A percentile compares a stretch with the other conserved stretches of the same genome.
Evolutionary conservation across 2,797 vertebrate species (phyloP).

Genomic region (Phalloptychus januarius): DNA sequence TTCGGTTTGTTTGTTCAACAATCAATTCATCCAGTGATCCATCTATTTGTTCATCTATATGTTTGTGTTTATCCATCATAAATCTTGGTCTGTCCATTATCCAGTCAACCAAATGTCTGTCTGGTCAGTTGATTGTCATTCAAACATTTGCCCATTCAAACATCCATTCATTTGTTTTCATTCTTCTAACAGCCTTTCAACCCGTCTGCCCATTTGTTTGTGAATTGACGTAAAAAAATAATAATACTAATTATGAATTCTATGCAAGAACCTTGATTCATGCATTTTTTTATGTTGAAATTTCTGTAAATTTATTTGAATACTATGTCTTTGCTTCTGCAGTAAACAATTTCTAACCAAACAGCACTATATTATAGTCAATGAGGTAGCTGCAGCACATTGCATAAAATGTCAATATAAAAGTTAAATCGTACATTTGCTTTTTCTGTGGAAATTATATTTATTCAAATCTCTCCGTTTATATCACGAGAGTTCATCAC

Average conservation of each 20-base stretch:
- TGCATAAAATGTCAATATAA: neutral
- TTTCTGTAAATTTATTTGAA: neutral
- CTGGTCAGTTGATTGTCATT: neutral
- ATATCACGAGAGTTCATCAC: slow-evolving; percentile 51
- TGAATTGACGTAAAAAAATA: neutral
- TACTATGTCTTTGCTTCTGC: neutral
- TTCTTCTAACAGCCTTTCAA: neutral
- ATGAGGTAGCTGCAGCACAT: neutral
- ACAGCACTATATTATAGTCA: neutral
- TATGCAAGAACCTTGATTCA: neutral
- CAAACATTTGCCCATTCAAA: neutral
- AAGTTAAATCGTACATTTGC: slow-evolving; percentile 21
- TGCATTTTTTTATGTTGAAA: slow-evolving; percentile 6
- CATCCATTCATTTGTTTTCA: neutral
- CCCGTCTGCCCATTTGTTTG: neutral
- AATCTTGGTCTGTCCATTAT: neutral
- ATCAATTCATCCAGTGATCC: neutral
- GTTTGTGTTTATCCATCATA: neutral
- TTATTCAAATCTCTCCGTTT: slow-evolving; percentile 47
- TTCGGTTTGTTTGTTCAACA: neutral
- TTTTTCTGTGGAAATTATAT: slow-evolving; percentile 45
- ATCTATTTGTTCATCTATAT: neutral
- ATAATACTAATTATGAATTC: neutral
- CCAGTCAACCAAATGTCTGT: neutral
- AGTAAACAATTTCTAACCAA: slow-evolving; percentile 7